phyloP scores from a whole-genome alignment of 2,888 invertebrate genomes.

The Meghimatium bilineatum region DNA sequence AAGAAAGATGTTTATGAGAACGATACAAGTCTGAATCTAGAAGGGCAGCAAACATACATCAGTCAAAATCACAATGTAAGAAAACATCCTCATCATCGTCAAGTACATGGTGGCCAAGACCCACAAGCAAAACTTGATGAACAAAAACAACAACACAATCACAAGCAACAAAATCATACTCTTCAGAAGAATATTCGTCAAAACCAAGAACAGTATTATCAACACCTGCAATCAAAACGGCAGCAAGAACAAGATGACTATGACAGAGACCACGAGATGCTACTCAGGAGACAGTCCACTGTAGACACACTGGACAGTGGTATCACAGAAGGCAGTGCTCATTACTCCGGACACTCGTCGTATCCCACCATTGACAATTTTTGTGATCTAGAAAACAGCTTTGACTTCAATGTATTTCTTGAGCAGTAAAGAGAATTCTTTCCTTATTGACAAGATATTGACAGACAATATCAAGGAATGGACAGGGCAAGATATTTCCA shows the following conservation, averaged over 20 bases:
- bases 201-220: neutral
- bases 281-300: conserved; percentile 48
- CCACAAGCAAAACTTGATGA: neutral
- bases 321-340: conserved; percentile 43
- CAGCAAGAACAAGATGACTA: neutral
- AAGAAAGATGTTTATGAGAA: too few relatives aligned
- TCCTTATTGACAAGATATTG: too few relatives aligned
- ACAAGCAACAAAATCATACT: neutral
- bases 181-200: neutral
- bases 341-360: neutral
- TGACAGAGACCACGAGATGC: neutral
- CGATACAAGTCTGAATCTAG: neutral
- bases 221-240: neutral
- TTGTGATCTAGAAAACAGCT: neutral
- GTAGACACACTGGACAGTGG: conserved; percentile 55
- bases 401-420: neutral
- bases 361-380: conserved; percentile 1
- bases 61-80: neutral
- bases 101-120: neutral
- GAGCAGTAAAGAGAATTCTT: neutral
- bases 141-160: neutral
- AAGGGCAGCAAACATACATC: neutral
- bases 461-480: too few relatives aligned
- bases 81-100: neutral
- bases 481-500: too few relatives aligned